Evolutionary conservation across 2,113 vertebrate genomes (phyloP), one percentile per base, ranked within the genome.

Genomic region (Pionites leucogaster): DNA sequence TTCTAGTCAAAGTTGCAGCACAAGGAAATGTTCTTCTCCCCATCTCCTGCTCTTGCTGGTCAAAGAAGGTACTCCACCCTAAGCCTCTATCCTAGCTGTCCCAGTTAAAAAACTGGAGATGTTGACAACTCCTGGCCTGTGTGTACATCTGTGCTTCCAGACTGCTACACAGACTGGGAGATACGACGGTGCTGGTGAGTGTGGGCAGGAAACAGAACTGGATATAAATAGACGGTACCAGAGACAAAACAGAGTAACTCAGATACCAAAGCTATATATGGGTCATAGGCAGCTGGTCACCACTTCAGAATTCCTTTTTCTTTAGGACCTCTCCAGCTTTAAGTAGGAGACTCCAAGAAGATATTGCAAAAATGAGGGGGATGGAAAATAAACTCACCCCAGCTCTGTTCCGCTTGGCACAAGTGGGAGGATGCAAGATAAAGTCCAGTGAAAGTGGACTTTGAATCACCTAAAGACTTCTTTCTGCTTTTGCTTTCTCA

Each of bases 11-110:
- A 72, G 46, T 1, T 44, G 31, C 28, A 86, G 68, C 31, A 57
- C 0, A 0, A 92, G 46, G 31, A 15, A 91, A 85, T 0, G 1
- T 1, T 2, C 41, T 80, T 90, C 68, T 88, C 24, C 33, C 19
- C 1, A 4, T 53, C 9, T 76, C n/a, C 68, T 80, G 57, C n/a
- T 83, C 52, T 68, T 0, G 0, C 46, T 63, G 53, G 25, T 59
- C 79, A 83, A 86, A 64, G 68, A 92, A 94, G 42, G 29, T 88
- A 46, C 70, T 55, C 44, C 13, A 53, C 8, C 3, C 52, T 49
- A 47, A 52, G 28, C 11, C 49, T 50, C 69, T 74, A 29, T 33
- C 44, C 64, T 59, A 70, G 41, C 17, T 53, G 19, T 49, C 82
- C 10, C 49, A 74, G 35, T 29, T 70, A 27, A 74, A 80, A 80